phyloP scores from a whole-genome alignment of 2,888 invertebrate species.

The Entomobrya multifasciata region DNA sequence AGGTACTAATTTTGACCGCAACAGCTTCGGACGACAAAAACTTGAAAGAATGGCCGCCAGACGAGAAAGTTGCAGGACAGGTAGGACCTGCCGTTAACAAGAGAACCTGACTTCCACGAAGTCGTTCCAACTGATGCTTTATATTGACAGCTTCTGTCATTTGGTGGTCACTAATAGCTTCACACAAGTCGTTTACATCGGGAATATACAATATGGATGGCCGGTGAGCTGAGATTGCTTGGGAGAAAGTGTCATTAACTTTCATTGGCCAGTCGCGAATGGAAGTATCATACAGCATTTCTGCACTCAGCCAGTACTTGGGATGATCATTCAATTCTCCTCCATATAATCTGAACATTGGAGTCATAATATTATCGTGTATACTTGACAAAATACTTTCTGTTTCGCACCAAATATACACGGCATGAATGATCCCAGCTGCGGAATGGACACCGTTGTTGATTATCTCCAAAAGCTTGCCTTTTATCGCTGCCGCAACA shows the following conservation, averaged over 20 bases:
- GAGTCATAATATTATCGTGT: slow-evolving; percentile 56
- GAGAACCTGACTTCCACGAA: slow-evolving; percentile 47
- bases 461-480: slow-evolving; percentile 3
- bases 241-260: slow-evolving; percentile 42
- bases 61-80: not conserved
- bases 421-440: not conserved
- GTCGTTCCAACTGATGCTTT: not conserved
- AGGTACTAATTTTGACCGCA: not conserved
- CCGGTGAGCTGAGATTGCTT: slow-evolving; percentile 53
- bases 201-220: slow-evolving; percentile 68
- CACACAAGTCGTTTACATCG: slow-evolving; percentile 58
- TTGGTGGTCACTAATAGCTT: not conserved
- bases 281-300: slow-evolving; percentile 39
- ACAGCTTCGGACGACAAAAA: not conserved
- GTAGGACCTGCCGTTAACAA: slow-evolving; percentile 14
- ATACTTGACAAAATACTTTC: slow-evolving; percentile 20
- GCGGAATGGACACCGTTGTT: not conserved
- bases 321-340: slow-evolving; percentile 38
- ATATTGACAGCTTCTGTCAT: not conserved
- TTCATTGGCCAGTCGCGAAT: slow-evolving; percentile 11
- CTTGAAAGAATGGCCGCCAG: not conserved
- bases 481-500: not conserved
- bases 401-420: slow-evolving; percentile 3
- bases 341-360: slow-evolving; percentile 1
- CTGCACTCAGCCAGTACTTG: slow-evolving; percentile 58